A percentile compares a stretch with the other conserved stretches of the same genome.
Evolutionary conservation across 1,140 invertebrate species (phyloP).

Genomic region (Lasioglossum baleicum): DNA sequence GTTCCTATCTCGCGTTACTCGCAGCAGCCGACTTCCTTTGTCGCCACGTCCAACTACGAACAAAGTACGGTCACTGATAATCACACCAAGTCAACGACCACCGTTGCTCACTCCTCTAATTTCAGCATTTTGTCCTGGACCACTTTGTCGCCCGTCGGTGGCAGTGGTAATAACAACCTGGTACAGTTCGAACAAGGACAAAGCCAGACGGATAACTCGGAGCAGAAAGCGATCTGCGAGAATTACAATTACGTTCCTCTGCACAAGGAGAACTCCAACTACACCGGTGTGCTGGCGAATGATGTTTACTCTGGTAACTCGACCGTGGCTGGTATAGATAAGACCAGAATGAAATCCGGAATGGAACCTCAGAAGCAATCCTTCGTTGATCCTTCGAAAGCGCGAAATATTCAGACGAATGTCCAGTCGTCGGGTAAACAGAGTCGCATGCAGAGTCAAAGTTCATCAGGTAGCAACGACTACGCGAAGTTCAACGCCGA

Average conservation of each 20-base stretch:
- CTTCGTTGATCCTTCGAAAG: constrained; percentile 67
- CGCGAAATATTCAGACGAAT: constrained; percentile 63
- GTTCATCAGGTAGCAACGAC: constrained; percentile 48
- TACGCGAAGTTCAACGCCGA: constrained; percentile 68
- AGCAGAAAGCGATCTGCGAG: constrained; percentile 73
- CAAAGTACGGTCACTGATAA: constrained; percentile 69
- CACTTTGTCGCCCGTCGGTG: constrained; percentile 72
- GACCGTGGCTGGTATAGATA: constrained; percentile 62
- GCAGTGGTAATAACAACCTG: constrained; percentile 60
- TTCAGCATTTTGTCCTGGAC: constrained; percentile 79
- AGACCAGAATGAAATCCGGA: constrained; percentile 64
- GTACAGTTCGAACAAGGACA: constrained; percentile 69
- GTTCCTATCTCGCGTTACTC: constrained; percentile 56
- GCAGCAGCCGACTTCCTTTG: constrained; percentile 66
- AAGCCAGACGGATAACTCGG: constrained; percentile 61
- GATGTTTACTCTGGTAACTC: constrained; percentile 49
- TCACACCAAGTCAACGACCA: constrained; percentile 72
- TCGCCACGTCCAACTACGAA: constrained; percentile 70
- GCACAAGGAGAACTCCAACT: constrained; percentile 71
- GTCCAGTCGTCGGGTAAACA: constrained; percentile 50
- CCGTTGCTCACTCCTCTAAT: constrained; percentile 76
- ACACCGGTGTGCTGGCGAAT: constrained; percentile 51
- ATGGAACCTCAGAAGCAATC: constrained; percentile 64
- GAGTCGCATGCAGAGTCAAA: constrained; percentile 53
- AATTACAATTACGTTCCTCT: constrained; percentile 73